A percentile compares a stretch with the other conserved stretches of the same genome.
These are phyloP conservation scores for Notechis scutatus DNA, from an alignment of 2,113 vertebrate genomes.

Conservation along the genomic window DNA sequence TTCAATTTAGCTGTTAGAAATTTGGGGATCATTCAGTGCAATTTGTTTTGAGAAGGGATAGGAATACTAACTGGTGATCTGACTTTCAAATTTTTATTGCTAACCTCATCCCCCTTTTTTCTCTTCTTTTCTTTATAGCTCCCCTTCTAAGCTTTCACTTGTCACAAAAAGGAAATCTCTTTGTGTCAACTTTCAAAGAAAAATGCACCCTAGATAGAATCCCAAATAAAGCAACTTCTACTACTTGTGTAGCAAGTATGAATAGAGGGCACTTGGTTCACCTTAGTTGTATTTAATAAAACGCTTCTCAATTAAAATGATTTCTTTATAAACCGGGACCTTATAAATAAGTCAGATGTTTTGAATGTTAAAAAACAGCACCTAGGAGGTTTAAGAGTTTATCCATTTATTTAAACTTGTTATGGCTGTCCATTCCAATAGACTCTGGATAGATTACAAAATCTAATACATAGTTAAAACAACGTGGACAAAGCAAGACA, in stretches of 20 bases:
- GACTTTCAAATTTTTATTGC: background rate
- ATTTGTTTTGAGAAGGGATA: background rate
- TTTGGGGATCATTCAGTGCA: background rate
- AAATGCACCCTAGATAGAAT: background rate
- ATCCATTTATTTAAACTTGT: background rate
- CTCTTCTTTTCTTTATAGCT: background rate
- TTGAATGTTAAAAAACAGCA: background rate
- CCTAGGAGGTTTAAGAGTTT: background rate
- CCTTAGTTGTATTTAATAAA: background rate
- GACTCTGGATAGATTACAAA: background rate
- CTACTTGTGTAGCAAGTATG: background rate
- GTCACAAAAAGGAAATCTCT: background rate
- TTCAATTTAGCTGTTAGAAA: background rate
- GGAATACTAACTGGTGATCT: background rate
- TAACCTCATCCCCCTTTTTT: background rate
- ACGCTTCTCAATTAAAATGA: background rate
- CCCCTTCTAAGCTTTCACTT: background rate
- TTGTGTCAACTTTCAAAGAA: background rate
- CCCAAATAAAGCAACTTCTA: background rate
- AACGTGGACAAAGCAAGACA: background rate
- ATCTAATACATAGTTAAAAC: background rate
- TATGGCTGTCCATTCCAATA: background rate
- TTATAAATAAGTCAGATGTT: background rate
- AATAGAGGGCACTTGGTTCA: background rate
- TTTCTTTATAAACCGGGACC: background rate